Base-by-base conservation (phyloP, 2,797 vertebrate genomes). In the Periophthalmus magnuspinnatus region DNA sequence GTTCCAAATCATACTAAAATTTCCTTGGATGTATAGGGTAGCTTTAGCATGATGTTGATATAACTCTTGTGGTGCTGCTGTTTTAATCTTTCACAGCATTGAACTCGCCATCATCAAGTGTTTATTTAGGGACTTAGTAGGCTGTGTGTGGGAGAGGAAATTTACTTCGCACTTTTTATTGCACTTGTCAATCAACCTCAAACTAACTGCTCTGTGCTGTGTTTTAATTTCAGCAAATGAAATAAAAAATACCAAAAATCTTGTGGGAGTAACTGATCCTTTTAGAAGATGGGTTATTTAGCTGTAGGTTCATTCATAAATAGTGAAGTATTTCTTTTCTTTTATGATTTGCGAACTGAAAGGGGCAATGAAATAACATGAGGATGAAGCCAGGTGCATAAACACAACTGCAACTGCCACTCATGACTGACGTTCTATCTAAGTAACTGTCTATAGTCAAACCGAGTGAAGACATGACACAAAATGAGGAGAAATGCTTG, bases 191-290 rank as follows among this genome's bases (percentile, higher is more conserved):
- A 52, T 52, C 36, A 66, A 22, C 52, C 36, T 32, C 66, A 57
- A 70, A 64, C 63, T 61, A 17, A 52, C 45, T 50, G 50, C 33
- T 24, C 50, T 21, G 33, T 14, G 16, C 45, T 24, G 34, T 19
- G 16, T 21, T 61, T 60, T 69, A 41, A 13, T 22, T 41, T 33
- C 36, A 24, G 48, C 16, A 4, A 52, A 47, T 32, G 69, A 10
- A 32, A 75, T 32, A 61, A n/a, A 34, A 59, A 34, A 59, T 68
- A 54, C 32, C 36, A 9, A 71, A 62, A 45, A 38, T 64, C 72
- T 74, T 55, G 36, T 22, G 64, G 41, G 57, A 16, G 48, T 54
- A 47, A 45, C 64, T 65, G 19, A 75, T 28, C 48, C 67, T 65
- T 48, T 28, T 41, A 16, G n/a, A 16, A 33, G 66, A 48, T 32